Percentiles rank a stretch among this genome's conserved stretches.
phyloP scores from a whole-genome alignment of 2,797 vertebrate species.

The Danio choprae region DNA sequence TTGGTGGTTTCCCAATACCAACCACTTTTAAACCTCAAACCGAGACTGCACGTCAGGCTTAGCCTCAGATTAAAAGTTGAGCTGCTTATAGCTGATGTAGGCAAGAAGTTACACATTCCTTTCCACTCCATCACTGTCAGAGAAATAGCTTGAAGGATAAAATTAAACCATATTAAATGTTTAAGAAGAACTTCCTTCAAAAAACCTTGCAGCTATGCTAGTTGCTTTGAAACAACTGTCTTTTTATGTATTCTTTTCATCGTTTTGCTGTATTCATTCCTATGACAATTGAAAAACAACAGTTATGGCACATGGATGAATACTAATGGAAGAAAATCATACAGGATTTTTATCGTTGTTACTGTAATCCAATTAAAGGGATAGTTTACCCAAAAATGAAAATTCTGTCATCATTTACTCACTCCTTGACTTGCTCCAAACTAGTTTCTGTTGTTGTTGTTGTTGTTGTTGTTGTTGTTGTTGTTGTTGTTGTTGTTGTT shows the following conservation, averaged over 20 bases:
- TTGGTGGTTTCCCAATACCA: conserved; percentile 8
- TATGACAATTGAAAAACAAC: not conserved
- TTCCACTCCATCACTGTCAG: not conserved
- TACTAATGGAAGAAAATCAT: not conserved
- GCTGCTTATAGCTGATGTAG: conserved; percentile 6
- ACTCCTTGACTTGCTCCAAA: too few relatives aligned
- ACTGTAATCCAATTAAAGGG: not conserved
- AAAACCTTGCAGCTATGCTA: not conserved
- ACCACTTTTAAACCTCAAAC: not conserved
- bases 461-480: too few relatives aligned
- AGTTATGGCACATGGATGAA: conserved; percentile 17
- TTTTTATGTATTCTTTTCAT: not conserved
- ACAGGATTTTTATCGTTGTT: not conserved
- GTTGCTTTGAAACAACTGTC: conserved; percentile 1
- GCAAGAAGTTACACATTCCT: conserved; percentile 31
- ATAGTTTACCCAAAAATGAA: too few relatives aligned
- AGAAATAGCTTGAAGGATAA: conserved; percentile 8
- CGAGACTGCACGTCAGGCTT: not conserved
- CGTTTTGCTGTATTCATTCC: not conserved
- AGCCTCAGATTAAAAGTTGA: conserved; percentile 14
- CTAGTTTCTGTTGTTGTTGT: too few relatives aligned
- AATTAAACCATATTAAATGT: conserved; percentile 21
- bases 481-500: too few relatives aligned
- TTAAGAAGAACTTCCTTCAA: not conserved
- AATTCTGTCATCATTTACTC: too few relatives aligned